Base-by-base conservation (phyloP, 2,888 invertebrate species). In the Acleris sparsana region DNA sequence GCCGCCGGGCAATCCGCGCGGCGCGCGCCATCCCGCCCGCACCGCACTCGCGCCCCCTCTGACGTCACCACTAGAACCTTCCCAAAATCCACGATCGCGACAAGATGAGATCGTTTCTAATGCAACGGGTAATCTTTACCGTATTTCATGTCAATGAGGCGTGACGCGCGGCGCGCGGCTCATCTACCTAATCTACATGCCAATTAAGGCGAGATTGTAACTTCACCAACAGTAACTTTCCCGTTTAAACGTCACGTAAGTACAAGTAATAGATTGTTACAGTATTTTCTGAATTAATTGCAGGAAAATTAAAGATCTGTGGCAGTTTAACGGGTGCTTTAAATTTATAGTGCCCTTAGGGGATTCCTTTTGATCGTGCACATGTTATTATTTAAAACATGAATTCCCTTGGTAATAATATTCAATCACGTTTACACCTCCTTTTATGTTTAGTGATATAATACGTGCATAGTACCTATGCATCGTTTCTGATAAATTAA, bases 41-140 rank as follows among this genome's bases (percentile, higher is more conserved):
- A 72, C 70, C 33, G 33, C 33, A 0, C 71, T 69, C 63, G 52
- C 65, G 72, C 73, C 73, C 76, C 72, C 80, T 80, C 81, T 91
- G 92, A 92, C 92, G 92, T 92, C 92, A 92, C 87, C 64, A 75
- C 75, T 69, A 75, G 79, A 83, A 86, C 85, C 88, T 86, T 84
- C 86, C 84, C 73, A 84, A 89, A 70, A 66, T 66, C 66, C 60
- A 48, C 61, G 57, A 86, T 83, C 85, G 85, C 80, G 79, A 73
- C 78, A 75, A 82, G 78, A 78, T 75, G 76, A 79, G 78, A 76
- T 79, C 81, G 77, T 53, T 66, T 62, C 66, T 78, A 80, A 84
- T 85, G 86, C 83, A 84, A 77, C 80, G 77, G 74, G 82, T 80
- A 78, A 74, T 79, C 69, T 70, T 72, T 70, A 68, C 67, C 58